Evolutionary conservation across 2,113 vertebrate species (phyloP), one percentile per base, ranked within the genome.

Genomic region (Phyllostomus hastatus): DNA sequence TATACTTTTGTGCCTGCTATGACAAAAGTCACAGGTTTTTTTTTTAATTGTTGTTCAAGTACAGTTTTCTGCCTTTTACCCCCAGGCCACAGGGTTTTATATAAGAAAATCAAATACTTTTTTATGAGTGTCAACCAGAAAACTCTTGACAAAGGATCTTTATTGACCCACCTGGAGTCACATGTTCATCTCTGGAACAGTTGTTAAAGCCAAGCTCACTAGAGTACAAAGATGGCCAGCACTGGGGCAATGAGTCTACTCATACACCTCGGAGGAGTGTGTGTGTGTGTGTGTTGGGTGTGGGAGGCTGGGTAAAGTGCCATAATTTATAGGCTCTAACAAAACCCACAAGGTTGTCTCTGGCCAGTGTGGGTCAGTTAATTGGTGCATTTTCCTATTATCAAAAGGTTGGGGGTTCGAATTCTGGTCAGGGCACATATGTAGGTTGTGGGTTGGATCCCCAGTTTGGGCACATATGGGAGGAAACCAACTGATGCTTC

Each of bases 221-320:
- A 7, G n/a, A 38, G 5, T 10, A 24, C 24, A 73, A 52, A 78
- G 12, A 28, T 11, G 57, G 7, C 31, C 20, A 33, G 7, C 1
- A 10, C 41, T 66, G 33, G 6, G 4, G 0, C 4, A 16, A 64
- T 12, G 16, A 28, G 43, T 14, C 16, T 6, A 35, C 43, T 24
- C 64, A 10, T 20, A 80, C 15, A 69, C 6, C 3, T 41, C 46
- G 14, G 41, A 76, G 17, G 50, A 50, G 41, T 75, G 26, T 46
- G 6, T 41, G 41, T 75, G 26, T 46, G 6, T 41, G 38, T 26
- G 38, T 7, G 20, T 19, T 24, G 46, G 31, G 0, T 2, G 0
- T 10, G 0, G 8, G 2, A 0, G 0, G 10, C 14, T 9, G 33
- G 19, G 1, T 1, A 15, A 35, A 52, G 19, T 35, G 17, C 33